phyloP scores from a whole-genome alignment of 2,113 vertebrate species.

The Strigops habroptila region DNA sequence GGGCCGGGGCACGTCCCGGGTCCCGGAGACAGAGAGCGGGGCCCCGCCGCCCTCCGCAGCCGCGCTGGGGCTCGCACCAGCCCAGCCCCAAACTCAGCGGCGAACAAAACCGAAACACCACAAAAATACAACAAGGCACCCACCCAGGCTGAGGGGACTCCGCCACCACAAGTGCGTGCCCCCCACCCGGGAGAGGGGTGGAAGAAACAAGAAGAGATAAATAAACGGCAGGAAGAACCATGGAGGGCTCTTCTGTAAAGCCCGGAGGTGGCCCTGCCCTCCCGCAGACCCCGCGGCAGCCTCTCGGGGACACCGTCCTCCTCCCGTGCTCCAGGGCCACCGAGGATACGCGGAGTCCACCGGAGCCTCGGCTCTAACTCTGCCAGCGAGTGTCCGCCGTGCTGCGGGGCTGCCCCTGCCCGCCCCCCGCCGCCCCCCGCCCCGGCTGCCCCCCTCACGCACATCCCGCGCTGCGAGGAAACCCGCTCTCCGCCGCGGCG shows the following conservation, averaged over 20 bases:
- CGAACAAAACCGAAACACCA: background rate
- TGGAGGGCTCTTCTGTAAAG: background rate
- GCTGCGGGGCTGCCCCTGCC: background rate
- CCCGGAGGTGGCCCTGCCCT: background rate
- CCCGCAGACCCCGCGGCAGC: background rate
- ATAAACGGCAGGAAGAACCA: background rate
- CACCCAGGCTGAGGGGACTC: slow-evolving; percentile 2
- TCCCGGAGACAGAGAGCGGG: background rate
- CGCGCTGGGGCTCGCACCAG: background rate
- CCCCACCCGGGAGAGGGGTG: background rate
- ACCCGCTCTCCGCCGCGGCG: background rate
- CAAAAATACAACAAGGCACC: background rate
- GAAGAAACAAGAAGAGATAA: background rate
- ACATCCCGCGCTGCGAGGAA: background rate
- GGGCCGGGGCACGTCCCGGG: background rate
- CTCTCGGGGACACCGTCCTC: background rate
- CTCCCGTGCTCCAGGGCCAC: background rate
- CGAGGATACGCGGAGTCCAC: background rate
- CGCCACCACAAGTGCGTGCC: background rate
- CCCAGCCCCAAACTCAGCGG: background rate
- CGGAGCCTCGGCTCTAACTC: background rate
- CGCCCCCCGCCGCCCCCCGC: background rate
- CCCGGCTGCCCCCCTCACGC: background rate
- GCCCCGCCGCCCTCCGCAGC: background rate
- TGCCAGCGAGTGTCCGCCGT: background rate